These are phyloP conservation scores for Hypocryptadius cinnamomeus DNA, from an alignment of 2,113 vertebrate species.

Conservation along the genomic window DNA sequence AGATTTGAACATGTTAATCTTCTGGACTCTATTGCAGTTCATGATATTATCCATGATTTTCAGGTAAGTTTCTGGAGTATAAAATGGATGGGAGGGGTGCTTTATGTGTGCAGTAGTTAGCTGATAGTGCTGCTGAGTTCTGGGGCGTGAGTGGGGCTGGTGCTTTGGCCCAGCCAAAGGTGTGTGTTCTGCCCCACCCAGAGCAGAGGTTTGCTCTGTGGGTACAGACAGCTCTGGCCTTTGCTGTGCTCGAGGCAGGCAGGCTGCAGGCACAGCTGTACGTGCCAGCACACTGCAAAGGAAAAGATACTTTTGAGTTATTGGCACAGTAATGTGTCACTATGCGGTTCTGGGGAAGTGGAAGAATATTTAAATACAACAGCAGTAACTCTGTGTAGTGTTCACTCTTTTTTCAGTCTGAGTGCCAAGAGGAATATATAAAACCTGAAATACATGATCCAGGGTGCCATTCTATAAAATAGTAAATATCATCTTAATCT, in stretches of 20 bases:
- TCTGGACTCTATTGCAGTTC: slow-evolving; percentile 80
- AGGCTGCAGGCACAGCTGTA: neutral
- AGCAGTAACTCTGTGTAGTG: neutral
- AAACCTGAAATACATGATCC: neutral
- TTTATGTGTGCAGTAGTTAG: rapidly evolving
- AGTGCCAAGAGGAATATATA: neutral
- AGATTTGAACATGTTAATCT: slow-evolving; percentile 85
- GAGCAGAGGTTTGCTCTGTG: neutral
- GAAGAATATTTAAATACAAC: neutral
- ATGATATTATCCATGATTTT: slow-evolving; percentile 78
- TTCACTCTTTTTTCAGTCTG: neutral
- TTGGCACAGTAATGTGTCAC: rapidly evolving
- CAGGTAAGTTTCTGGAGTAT: slow-evolving; percentile 69
- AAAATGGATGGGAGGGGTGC: neutral
- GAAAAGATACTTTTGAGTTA: neutral
- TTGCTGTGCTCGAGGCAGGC: rapidly evolving
- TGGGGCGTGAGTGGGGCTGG: neutral
- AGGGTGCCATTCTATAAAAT: neutral
- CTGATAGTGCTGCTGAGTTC: neutral
- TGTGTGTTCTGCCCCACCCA: neutral
- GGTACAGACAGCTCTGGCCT: neutral
- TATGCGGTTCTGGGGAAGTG: neutral
- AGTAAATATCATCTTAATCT: neutral
- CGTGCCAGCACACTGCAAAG: rapidly evolving
- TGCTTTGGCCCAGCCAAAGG: neutral